These are phyloP conservation scores for Hydrolagus affinis DNA, from an alignment of 2,113 vertebrate species.

Conservation along the genomic window DNA sequence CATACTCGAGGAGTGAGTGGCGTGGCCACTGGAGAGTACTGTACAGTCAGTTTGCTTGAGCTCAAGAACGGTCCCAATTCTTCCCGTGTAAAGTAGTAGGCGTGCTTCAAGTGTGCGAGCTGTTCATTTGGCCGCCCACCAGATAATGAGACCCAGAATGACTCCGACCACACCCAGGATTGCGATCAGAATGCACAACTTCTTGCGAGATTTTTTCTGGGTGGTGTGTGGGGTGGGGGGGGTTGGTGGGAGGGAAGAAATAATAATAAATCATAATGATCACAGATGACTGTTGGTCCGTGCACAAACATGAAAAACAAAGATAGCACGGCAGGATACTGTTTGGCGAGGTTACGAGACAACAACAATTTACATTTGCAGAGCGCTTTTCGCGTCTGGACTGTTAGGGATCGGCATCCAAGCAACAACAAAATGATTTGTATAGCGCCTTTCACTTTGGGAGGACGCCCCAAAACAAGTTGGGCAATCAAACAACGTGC, in stretches of 20 bases:
- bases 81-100: constrained; percentile 39
- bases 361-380: too few species aligned
- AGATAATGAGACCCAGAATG: constrained; percentile 69
- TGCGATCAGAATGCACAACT: constrained; percentile 83
- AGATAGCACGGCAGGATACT: constrained; percentile 35
- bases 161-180: constrained; percentile 57
- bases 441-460: too few species aligned
- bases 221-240: constrained; percentile 34
- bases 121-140: constrained; percentile 51
- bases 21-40: constrained; percentile 49
- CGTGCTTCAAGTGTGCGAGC: constrained; percentile 30
- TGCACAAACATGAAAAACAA: neutral
- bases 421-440: constrained; percentile 13
- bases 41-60: constrained; percentile 44
- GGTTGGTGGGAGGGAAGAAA: constrained; percentile 38
- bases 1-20: constrained; percentile 43
- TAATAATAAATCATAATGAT: constrained; percentile 28
- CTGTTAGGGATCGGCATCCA: too few species aligned
- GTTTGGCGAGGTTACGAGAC: too few species aligned
- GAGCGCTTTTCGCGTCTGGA: too few species aligned
- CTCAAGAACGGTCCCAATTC: constrained; percentile 37
- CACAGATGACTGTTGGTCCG: constrained; percentile 15
- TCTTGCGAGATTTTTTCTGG: constrained; percentile 95
- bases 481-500: neutral
- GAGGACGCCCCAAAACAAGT: neutral